Conservation (phyloP, 2,797 vertebrate species). For the Typhlichthys eigenmanni region DNA sequence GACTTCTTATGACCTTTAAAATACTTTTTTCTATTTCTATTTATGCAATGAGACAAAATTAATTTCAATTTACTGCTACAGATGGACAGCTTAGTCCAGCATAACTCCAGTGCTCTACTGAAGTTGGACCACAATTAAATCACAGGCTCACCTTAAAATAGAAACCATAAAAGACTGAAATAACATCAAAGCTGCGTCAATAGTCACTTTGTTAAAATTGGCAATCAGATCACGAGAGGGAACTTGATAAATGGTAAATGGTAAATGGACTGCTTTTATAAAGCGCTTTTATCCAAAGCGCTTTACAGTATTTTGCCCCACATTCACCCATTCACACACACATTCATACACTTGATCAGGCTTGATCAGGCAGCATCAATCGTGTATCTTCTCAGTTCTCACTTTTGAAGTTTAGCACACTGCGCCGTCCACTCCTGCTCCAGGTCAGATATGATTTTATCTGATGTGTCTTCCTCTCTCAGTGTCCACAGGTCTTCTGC, state of each 20-base stretch:
- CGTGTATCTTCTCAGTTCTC: constrained; percentile 48
- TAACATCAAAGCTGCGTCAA: too few species aligned
- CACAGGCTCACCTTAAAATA: constrained; percentile 16
- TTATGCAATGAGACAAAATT: constrained; percentile 43
- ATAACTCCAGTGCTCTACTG: constrained; percentile 33
- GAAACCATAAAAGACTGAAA: constrained; percentile 4
- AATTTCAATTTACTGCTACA: constrained; percentile 42
- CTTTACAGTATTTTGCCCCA: too few species aligned
- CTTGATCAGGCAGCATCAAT: background rate
- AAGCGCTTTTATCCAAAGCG: too few species aligned
- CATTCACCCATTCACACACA: too few species aligned
- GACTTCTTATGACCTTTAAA: constrained; percentile 24
- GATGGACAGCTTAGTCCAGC: constrained; percentile 30
- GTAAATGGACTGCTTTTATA: background rate
- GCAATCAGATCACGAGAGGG: too few species aligned
- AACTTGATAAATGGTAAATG: too few species aligned
- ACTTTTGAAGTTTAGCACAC: constrained; percentile 75
- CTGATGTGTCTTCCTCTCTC: constrained; percentile 83
- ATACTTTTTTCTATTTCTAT: constrained; percentile 22
- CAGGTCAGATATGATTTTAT: constrained; percentile 84
- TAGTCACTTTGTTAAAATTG: too few species aligned
- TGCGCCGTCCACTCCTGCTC: constrained; percentile 82
- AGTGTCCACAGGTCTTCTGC: constrained; percentile 87
- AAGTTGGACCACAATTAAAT: constrained; percentile 25
- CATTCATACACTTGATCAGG: background rate